These are phyloP conservation scores for Phenganax subtilis DNA, from an alignment of 92 coral and sea anemone genomes.

Conservation along the genomic window DNA sequence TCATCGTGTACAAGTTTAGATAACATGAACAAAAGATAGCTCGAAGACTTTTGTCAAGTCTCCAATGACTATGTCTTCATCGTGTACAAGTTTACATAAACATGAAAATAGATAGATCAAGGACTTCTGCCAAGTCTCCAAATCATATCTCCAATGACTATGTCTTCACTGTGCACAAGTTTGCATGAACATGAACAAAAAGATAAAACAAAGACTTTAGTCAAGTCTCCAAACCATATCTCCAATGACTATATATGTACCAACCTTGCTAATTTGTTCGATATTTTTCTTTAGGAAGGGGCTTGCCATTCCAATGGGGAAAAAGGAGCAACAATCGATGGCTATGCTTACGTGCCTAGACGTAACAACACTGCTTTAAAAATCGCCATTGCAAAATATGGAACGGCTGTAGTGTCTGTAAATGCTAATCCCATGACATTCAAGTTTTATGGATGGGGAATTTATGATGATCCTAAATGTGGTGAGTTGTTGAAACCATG, in stretches of 20 bases:
- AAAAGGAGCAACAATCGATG: slow-evolving; percentile 68
- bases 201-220: no score
- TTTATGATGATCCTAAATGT: slow-evolving; percentile 86
- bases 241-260: neutral
- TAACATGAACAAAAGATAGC: no score
- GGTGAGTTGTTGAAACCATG: slow-evolving; percentile 47
- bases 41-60: no score
- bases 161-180: no score
- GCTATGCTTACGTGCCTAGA: slow-evolving; percentile 88
- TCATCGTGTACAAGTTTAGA: no score
- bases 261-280: neutral
- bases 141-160: no score
- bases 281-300: slow-evolving; percentile 63
- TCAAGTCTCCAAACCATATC: neutral
- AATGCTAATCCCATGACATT: slow-evolving; percentile 81
- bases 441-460: slow-evolving; percentile 96
- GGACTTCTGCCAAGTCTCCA: no score
- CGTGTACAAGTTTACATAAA: no score
- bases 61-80: no score
- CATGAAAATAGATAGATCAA: no score
- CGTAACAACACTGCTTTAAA: slow-evolving; percentile 92
- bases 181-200: no score
- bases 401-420: slow-evolving; percentile 89
- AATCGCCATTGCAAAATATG: slow-evolving; percentile 85
- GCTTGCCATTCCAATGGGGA: slow-evolving; percentile 66